Percentiles rank a stretch among this genome's conserved stretches.
Conservation (phyloP, 2,113 vertebrate genomes). For the Empidonax traillii region DNA sequence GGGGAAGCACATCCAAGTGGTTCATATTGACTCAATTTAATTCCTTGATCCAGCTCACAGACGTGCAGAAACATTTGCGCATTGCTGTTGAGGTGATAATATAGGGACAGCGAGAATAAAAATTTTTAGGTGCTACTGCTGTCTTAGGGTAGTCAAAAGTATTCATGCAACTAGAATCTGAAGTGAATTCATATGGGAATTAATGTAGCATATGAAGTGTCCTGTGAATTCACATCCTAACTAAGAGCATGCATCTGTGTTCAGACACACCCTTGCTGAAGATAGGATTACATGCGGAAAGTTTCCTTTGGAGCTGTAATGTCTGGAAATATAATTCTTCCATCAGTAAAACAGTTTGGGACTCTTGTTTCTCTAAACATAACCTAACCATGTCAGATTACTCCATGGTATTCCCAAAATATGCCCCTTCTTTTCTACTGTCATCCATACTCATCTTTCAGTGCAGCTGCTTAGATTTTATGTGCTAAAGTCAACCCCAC, state of each 20-base stretch:
- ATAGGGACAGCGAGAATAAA: background rate
- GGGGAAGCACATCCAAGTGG: background rate
- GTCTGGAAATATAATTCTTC: background rate
- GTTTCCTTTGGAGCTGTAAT: background rate
- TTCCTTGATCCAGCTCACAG: background rate
- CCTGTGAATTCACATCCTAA: background rate
- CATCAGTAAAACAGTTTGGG: background rate
- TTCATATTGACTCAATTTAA: background rate
- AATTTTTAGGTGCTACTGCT: background rate
- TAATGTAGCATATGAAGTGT: background rate
- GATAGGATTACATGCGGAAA: background rate
- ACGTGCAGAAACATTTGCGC: background rate
- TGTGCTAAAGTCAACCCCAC: constrained; percentile 4
- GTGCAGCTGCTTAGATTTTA: background rate
- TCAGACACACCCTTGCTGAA: background rate
- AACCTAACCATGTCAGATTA: background rate
- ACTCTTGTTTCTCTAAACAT: background rate
- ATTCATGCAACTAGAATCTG: background rate
- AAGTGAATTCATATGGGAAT: background rate
- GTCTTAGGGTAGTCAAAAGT: background rate
- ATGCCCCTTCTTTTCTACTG: background rate
- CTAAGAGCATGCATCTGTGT: background rate
- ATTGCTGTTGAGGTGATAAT: background rate
- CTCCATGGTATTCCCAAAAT: background rate
- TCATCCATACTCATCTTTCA: background rate